phyloP scores from a whole-genome alignment of 2,888 invertebrate species.

The Leucophora obtusa region DNA sequence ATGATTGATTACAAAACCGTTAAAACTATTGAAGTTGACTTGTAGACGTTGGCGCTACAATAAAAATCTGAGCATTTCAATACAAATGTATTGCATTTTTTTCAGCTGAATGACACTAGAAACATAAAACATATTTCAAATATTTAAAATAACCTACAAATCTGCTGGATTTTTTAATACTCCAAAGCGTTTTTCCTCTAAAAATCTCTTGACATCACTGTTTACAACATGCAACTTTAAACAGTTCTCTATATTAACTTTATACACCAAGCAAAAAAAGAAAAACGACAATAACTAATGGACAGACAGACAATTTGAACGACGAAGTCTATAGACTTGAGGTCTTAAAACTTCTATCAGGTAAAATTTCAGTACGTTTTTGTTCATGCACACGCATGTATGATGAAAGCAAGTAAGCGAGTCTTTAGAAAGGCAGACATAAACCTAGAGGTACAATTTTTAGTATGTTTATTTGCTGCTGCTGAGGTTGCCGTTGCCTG shows the following conservation, averaged over 20 bases:
- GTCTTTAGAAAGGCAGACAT: slow-evolving; percentile 33
- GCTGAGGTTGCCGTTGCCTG: slow-evolving; percentile 17
- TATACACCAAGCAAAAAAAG: neutral
- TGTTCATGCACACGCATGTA: slow-evolving; percentile 54
- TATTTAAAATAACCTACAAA: no score
- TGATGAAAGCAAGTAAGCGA: slow-evolving; percentile 39
- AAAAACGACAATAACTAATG: neutral
- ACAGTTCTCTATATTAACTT: neutral
- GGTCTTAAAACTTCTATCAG: slow-evolving; percentile 27
- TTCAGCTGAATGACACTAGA: no score
- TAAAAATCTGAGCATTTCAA: no score
- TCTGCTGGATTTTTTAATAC: neutral
- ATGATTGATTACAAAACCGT: no score
- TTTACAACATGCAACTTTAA: neutral
- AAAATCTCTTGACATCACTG: neutral
- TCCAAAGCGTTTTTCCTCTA: neutral
- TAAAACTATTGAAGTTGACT: no score
- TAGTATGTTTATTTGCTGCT: slow-evolving; percentile 32
- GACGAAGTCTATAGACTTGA: slow-evolving; percentile 18
- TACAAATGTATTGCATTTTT: no score
- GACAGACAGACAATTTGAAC: slow-evolving; percentile 8
- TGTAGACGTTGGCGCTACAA: no score
- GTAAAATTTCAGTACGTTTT: slow-evolving; percentile 24
- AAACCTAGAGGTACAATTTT: slow-evolving; percentile 43
- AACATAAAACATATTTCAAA: no score